Conservation (phyloP, 2,888 invertebrate genomes). For the Drosophila tanythrix region DNA sequence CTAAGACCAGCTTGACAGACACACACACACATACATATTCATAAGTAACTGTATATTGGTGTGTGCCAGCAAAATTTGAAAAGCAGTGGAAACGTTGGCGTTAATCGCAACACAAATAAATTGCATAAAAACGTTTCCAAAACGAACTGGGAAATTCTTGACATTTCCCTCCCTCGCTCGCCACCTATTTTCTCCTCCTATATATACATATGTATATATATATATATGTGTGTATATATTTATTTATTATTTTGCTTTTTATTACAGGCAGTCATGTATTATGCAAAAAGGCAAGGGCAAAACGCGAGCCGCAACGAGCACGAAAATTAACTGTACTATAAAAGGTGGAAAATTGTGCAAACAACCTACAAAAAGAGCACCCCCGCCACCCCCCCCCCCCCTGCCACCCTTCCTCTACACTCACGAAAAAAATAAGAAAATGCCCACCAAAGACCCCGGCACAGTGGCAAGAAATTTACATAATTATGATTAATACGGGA, state of each 20-base stretch:
- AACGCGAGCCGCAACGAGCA: conserved; percentile 61
- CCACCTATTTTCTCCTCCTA: neutral
- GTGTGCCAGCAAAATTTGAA: conserved; percentile 31
- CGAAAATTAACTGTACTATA: conserved; percentile 80
- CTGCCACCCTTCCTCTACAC: too few species aligned
- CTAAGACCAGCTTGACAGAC: neutral
- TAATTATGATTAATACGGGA: conserved; percentile 81
- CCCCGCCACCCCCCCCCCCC: neutral
- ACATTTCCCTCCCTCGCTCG: neutral
- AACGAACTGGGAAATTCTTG: conserved; percentile 68
- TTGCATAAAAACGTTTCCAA: conserved; percentile 71
- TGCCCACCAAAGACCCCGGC: conserved; percentile 22
- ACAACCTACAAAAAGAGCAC: conserved; percentile 66
- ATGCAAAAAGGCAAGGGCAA: conserved; percentile 49
- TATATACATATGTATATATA: conserved; percentile 1
- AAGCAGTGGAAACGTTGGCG: conserved; percentile 36
- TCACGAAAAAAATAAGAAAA: neutral
- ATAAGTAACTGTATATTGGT: neutral
- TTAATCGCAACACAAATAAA: conserved; percentile 71
- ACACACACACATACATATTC: neutral
- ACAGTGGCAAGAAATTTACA: conserved; percentile 72
- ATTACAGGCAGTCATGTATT: conserved; percentile 54
- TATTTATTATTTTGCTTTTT: conserved; percentile 23
- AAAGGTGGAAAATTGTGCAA: conserved; percentile 82
- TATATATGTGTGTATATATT: conserved; percentile 17